Evolutionary conservation across 2,113 vertebrate species (phyloP).

Genomic region (Ictidomys tridecemlineatus): DNA sequence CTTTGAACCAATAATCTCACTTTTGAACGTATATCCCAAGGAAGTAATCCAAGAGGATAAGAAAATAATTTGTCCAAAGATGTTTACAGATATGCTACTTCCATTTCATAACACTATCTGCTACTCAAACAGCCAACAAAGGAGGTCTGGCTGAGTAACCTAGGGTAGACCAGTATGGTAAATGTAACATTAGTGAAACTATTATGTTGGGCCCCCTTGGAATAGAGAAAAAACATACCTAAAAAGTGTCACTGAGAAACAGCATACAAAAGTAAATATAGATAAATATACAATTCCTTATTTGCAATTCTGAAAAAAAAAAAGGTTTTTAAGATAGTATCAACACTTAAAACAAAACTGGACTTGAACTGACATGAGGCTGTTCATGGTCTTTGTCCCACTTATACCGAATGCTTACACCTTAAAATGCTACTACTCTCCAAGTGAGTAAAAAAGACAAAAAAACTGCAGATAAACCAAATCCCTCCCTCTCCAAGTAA

Average conservation of each 20-base stretch:
- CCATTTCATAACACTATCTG: background rate
- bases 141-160: background rate
- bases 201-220: background rate
- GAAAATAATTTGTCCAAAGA: constrained; percentile 22
- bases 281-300: background rate
- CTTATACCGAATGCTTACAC: background rate
- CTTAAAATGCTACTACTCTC: too few species aligned
- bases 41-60: background rate
- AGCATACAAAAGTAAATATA: constrained; percentile 3
- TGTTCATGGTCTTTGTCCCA: background rate
- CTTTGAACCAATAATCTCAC: constrained; percentile 43
- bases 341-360: constrained; percentile 30
- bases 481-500: too few species aligned
- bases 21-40: background rate
- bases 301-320: constrained; percentile 52
- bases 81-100: background rate
- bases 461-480: too few species aligned
- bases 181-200: background rate
- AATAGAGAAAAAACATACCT: background rate
- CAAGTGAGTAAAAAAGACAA: too few species aligned
- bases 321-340: background rate
- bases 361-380: background rate
- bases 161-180: background rate
- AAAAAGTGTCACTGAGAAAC: background rate
- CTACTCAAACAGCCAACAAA: background rate